phyloP scores from a whole-genome alignment of 2,797 vertebrate species.

The Champsocephalus esox region DNA sequence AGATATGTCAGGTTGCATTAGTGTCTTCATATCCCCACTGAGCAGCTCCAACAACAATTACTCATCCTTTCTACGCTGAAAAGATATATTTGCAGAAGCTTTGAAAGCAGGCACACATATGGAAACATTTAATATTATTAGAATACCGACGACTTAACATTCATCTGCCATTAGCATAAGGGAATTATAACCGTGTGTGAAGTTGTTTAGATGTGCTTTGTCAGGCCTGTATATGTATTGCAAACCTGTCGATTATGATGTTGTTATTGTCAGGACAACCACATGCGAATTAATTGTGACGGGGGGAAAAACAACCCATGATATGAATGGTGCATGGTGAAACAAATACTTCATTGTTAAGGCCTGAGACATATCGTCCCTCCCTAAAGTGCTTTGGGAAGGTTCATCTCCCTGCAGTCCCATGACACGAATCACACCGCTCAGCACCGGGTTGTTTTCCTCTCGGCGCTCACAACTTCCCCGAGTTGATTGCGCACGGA shows the following conservation, averaged over 20 bases:
- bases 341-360: constrained; percentile 68
- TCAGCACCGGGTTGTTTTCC: constrained; percentile 46
- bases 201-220: background rate
- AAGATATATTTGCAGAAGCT: background rate
- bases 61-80: background rate
- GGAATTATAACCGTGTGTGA: constrained; percentile 2
- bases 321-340: constrained; percentile 35
- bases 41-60: constrained; percentile 5
- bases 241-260: background rate
- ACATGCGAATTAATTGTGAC: constrained; percentile 64
- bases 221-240: background rate
- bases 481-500: constrained; percentile 9
- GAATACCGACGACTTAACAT: background rate
- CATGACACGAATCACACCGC: constrained; percentile 76
- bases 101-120: background rate
- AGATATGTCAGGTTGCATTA: constrained; percentile 8
- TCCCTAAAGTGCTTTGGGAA: constrained; percentile 26
- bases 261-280: constrained; percentile 54
- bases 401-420: constrained; percentile 61
- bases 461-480: background rate
- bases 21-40: background rate
- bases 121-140: background rate
- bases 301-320: constrained; percentile 73
- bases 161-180: background rate
- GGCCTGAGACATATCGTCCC: constrained; percentile 43